A percentile compares a stretch with the other conserved stretches of the same genome.
These are phyloP conservation scores for Hypothenemus hampei DNA, from an alignment of 1,140 invertebrate species.

Conservation along the genomic window DNA sequence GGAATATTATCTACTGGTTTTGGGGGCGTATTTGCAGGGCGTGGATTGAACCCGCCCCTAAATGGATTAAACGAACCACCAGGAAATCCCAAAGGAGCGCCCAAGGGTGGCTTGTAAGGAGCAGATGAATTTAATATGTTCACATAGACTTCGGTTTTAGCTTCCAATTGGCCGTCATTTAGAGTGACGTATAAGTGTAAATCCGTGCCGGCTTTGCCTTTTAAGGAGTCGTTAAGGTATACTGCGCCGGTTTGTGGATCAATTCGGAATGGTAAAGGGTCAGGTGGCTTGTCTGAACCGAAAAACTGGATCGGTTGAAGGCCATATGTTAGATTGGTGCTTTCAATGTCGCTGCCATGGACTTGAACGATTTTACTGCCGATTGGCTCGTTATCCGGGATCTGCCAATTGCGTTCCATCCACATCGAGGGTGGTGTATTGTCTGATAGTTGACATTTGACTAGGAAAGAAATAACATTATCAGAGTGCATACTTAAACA, in stretches of 20 bases:
- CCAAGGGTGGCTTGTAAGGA: conserved; percentile 34
- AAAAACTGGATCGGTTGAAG: conserved; percentile 49
- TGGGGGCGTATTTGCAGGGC: conserved; percentile 12
- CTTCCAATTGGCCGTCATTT: conserved; percentile 58
- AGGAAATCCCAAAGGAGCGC: conserved; percentile 19
- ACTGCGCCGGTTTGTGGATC: conserved; percentile 64
- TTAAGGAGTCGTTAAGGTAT: conserved; percentile 62
- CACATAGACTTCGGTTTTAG: conserved; percentile 68
- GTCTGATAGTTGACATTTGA: conserved; percentile 18
- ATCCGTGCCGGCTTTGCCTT: conserved; percentile 59
- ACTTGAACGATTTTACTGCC: conserved; percentile 56
- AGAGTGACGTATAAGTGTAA: conserved; percentile 67
- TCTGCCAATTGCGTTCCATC: conserved; percentile 61
- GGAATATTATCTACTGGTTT: conserved; percentile 15
- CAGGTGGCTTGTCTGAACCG: conserved; percentile 36
- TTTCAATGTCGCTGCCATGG: conserved; percentile 52
- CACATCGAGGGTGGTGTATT: conserved; percentile 45
- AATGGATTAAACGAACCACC: conserved; percentile 11
- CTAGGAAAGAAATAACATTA: too few species aligned
- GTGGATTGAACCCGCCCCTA: conserved; percentile 17
- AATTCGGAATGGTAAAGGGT: conserved; percentile 60
- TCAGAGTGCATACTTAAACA: too few species aligned
- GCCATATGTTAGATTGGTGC: conserved; percentile 57
- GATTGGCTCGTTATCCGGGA: conserved; percentile 59
- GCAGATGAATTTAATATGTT: conserved; percentile 50